Base-by-base conservation (phyloP, 2,888 invertebrate species). In the Sesia apiformis region DNA sequence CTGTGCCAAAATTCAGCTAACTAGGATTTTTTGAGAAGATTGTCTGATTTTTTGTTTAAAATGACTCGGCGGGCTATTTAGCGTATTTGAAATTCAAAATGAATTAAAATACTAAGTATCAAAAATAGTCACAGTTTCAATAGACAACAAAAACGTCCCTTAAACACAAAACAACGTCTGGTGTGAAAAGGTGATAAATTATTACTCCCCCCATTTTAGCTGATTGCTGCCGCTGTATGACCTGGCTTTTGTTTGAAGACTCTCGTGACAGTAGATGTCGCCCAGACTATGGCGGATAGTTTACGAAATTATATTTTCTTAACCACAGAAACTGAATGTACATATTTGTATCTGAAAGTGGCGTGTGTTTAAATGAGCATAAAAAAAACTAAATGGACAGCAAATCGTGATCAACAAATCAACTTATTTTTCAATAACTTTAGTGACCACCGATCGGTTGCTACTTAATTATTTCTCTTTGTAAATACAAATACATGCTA, bases 161-260 rank as follows among this genome's bases (percentile, higher is more conserved):
- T 58, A 55, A 58, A 63, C 58, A 59, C 57, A 56, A 59, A 55
- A 54, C 55, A 61, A 66, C 62, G 63, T 60, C 59, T 57, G 51
- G 55, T 38, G 39, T 57, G 63, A 65, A 69, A 69, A 66, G 67
- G 66, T 63, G 66, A 71, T 64, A 65, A 64, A 69, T 69, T 64
- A 69, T 67, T 60, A 63, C 63, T 59, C 52, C 56, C 60, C 59
- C 64, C 72, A 70, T 76, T 78, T 78, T 77, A 77, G 74, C 69
- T 78, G 80, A 80, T 79, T 80, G 78, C 73, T 63, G 72, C 40
- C 55, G 52, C 64, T 66, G 53, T 43, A 67, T 63, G 66, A 69
- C 70, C 72, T 62, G 63, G 60, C 68, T 63, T 67, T 74, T 74
- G 69, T 76, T 64, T 50, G 50, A 38, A 5, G 4, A 46, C 46